Percentiles rank a stretch among this genome's conserved stretches.
Evolutionary conservation across 2,888 invertebrate species (phyloP).

Genomic region (Tanytarsus gracilentus): DNA sequence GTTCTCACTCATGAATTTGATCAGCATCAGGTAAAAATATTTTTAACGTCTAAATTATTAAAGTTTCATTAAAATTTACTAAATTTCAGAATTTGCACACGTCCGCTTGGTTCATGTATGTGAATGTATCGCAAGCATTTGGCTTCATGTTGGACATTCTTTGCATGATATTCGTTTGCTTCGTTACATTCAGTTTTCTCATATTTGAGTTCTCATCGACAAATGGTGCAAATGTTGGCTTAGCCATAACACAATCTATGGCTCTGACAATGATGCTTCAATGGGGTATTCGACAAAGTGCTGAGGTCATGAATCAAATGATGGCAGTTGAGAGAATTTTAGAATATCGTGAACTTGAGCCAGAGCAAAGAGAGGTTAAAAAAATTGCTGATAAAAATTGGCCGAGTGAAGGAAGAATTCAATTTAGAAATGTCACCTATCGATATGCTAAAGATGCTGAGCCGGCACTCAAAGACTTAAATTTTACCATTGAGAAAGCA

Average conservation of each 20-base stretch:
- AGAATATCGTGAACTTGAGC: constrained; percentile 57
- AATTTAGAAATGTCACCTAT: constrained; percentile 47
- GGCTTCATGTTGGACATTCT: constrained; percentile 57
- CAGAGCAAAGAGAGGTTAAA: constrained; percentile 37
- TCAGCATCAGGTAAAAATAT: constrained; percentile 44
- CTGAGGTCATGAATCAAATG: constrained; percentile 58
- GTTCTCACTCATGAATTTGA: constrained; percentile 56
- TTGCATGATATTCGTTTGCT: constrained; percentile 53
- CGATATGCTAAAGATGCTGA: constrained; percentile 74
- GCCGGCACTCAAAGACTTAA: constrained; percentile 66
- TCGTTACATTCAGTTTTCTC: constrained; percentile 54
- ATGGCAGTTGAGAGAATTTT: constrained; percentile 64
- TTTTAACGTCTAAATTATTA: neutral
- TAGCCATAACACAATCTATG: constrained; percentile 48
- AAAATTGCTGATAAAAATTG: constrained; percentile 37
- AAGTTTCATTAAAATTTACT: neutral
- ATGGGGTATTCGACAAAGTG: constrained; percentile 67
- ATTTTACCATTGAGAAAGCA: constrained; percentile 45
- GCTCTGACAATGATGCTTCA: constrained; percentile 48
- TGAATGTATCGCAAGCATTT: constrained; percentile 54
- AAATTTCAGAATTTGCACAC: constrained; percentile 53
- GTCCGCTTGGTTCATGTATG: constrained; percentile 57
- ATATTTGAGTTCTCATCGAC: constrained; percentile 24
- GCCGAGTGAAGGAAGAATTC: constrained; percentile 47
- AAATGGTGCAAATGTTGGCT: constrained; percentile 45